Conservation (phyloP, 2,888 invertebrate genomes). For the Syrphus vitripennis region DNA sequence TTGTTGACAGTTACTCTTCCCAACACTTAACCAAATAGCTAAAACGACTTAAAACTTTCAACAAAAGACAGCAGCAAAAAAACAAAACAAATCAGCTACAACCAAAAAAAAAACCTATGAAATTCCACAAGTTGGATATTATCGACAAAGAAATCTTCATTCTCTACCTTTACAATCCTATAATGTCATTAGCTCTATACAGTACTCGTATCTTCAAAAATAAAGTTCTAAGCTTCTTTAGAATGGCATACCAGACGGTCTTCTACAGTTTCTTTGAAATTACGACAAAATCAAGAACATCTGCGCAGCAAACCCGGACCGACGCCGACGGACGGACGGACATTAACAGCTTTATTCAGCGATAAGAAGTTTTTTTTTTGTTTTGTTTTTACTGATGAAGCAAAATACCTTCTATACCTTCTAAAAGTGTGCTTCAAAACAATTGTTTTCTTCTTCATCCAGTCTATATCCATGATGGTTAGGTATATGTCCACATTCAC, state of each 20-base stretch:
- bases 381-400: slow-evolving; percentile 26
- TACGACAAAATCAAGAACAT: slow-evolving; percentile 31
- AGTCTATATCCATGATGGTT: background rate
- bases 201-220: background rate
- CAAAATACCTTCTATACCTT: slow-evolving; percentile 14
- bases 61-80: background rate
- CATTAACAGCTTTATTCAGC: slow-evolving; percentile 37
- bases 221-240: slow-evolving; percentile 17
- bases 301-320: slow-evolving; percentile 13
- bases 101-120: background rate
- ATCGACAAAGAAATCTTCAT: background rate
- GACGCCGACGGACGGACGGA: no score
- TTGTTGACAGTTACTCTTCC: background rate
- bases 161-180: background rate
- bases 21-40: background rate
- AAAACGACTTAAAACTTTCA: background rate
- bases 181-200: slow-evolving; percentile 28
- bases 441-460: background rate
- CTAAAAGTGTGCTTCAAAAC: slow-evolving; percentile 23
- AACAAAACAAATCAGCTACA: background rate
- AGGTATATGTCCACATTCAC: slow-evolving; percentile 6
- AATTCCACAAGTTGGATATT: background rate
- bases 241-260: slow-evolving; percentile 14
- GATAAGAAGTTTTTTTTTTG: slow-evolving; percentile 29
- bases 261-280: background rate